These are phyloP conservation scores for Arizona elegans DNA, from an alignment of 2,113 vertebrate genomes.

Conservation along the genomic window DNA sequence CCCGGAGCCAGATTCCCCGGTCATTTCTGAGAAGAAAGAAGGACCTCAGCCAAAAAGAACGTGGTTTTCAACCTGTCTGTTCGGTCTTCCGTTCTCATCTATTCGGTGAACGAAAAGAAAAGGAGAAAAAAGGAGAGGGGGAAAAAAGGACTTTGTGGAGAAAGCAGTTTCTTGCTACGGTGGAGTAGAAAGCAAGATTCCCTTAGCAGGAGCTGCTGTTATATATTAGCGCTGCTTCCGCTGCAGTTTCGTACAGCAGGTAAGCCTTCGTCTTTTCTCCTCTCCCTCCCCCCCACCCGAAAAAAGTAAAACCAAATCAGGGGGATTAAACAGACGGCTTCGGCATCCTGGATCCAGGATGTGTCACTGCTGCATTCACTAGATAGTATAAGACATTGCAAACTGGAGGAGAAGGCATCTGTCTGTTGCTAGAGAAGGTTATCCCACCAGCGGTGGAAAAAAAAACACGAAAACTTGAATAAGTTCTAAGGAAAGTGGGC, in stretches of 20 bases:
- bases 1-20: conserved; percentile 32
- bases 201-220: conserved; percentile 23
- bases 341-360: not conserved
- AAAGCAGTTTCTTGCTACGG: conserved; percentile 37
- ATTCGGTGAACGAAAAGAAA: conserved; percentile 40
- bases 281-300: too few species aligned
- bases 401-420: not conserved
- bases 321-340: not conserved
- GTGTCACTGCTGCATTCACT: not conserved
- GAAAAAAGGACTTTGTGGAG: not conserved
- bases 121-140: not conserved
- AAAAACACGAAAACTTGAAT: conserved; percentile 60
- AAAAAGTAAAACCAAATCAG: not conserved
- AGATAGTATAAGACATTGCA: not conserved
- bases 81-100: conserved; percentile 9
- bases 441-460: conserved; percentile 5
- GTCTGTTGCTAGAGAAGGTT: not conserved
- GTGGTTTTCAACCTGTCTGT: conserved; percentile 56
- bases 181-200: conserved; percentile 3
- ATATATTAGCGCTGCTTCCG: not conserved
- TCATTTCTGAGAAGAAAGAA: conserved; percentile 56
- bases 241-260: conserved; percentile 53
- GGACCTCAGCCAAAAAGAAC: conserved; percentile 61
- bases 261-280: conserved; percentile 32
- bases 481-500: conserved; percentile 65